Percentiles rank a stretch among this genome's conserved stretches.
These are phyloP conservation scores for Astropecten irregularis DNA, from an alignment of 53 echinoderm and acorn worm species.

Conservation along the genomic window DNA sequence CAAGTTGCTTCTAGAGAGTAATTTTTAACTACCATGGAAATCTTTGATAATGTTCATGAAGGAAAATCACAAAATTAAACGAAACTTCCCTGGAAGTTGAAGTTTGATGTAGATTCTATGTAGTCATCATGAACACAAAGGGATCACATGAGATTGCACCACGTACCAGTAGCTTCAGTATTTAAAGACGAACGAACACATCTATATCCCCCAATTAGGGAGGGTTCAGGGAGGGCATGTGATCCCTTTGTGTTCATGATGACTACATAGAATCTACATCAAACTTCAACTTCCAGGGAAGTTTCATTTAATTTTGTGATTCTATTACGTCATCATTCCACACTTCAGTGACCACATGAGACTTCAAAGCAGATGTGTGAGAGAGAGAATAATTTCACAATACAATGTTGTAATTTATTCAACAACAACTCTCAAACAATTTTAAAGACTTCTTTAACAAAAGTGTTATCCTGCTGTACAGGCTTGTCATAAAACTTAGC, in stretches of 20 bases:
- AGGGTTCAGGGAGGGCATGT: not conserved
- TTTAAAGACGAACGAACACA: not conserved
- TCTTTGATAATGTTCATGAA: too few relatives aligned
- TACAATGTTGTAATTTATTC: not conserved
- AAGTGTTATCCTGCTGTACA: not conserved
- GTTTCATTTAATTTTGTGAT: conserved; percentile 15
- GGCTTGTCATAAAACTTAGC: conserved; percentile 47
- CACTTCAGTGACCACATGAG: conserved; percentile 20
- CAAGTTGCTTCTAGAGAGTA: too few relatives aligned
- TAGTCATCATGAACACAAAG: too few relatives aligned
- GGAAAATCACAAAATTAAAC: too few relatives aligned
- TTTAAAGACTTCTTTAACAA: not conserved
- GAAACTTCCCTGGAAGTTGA: too few relatives aligned
- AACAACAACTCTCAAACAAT: not conserved
- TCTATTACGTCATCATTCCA: conserved; percentile 1
- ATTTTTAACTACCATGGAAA: too few relatives aligned
- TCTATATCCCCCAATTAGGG: not conserved
- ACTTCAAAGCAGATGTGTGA: conserved; percentile 28
- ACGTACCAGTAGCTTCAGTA: too few relatives aligned
- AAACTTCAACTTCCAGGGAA: conserved; percentile 36
- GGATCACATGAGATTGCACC: too few relatives aligned
- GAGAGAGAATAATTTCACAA: conserved; percentile 12
- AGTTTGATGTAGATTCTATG: too few relatives aligned
- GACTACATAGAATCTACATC: not conserved
- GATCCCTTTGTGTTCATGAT: conserved; percentile 9